A percentile compares a stretch with the other conserved stretches of the same genome.
Conservation (phyloP, 2,113 vertebrate genomes). For the Sialia sialis region DNA sequence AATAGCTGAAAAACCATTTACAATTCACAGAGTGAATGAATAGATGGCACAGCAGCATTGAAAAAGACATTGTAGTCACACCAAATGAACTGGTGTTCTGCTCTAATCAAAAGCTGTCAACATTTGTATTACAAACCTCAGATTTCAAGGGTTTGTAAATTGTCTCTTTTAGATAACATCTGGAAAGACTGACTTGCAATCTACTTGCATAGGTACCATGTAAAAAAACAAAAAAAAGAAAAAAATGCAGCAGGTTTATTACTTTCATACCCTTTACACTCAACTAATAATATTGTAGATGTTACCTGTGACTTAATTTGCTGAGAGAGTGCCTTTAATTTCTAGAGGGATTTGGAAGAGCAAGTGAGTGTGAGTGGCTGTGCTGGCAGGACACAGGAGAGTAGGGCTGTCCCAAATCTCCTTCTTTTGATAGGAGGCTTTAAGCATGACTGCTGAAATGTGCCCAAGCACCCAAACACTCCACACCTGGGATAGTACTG, state of each 20-base stretch:
- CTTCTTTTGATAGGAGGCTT: background rate
- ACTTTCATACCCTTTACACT: background rate
- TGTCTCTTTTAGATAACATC: conserved; percentile 60
- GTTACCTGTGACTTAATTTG: background rate
- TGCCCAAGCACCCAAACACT: background rate
- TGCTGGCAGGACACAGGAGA: background rate
- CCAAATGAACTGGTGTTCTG: conserved; percentile 52
- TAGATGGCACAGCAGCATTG: conserved; percentile 64
- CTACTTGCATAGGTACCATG: background rate
- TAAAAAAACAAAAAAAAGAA: background rate
- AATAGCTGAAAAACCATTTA: conserved; percentile 38
- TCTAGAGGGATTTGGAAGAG: background rate
- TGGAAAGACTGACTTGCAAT: conserved; percentile 43
- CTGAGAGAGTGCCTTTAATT: background rate
- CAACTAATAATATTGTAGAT: background rate
- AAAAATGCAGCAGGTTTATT: background rate
- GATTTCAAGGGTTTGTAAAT: conserved; percentile 62
- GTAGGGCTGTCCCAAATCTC: background rate
- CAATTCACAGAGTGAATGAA: conserved; percentile 55
- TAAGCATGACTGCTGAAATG: background rate
- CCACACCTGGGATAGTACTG: background rate
- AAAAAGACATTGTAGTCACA: conserved; percentile 50
- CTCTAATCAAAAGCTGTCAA: conserved; percentile 64
- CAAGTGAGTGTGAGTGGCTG: background rate
- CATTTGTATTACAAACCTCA: conserved; percentile 53